A percentile compares a stretch with the other conserved stretches of the same genome.
Evolutionary conservation across 2,888 invertebrate species (phyloP).

Genomic region (Leptinotarsa haldemani): DNA sequence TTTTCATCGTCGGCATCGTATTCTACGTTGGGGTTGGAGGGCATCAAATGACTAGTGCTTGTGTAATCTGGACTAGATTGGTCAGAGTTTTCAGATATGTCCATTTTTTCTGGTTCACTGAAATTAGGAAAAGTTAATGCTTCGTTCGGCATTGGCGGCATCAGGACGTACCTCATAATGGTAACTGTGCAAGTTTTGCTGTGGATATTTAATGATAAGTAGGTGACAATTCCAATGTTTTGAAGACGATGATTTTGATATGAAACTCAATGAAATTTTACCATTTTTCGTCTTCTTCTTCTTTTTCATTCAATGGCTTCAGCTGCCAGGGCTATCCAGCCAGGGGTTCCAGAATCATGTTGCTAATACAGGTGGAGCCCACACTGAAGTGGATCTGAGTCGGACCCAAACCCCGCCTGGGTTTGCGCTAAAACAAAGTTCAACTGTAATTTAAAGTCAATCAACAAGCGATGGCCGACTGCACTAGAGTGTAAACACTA

Average conservation of each 20-base stretch:
- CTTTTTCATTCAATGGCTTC: no score
- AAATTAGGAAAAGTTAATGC: not conserved
- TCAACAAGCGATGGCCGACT: no score
- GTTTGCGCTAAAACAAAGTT: no score
- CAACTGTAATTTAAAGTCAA: no score
- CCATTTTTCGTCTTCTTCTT: no score
- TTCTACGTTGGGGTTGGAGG: slow-evolving; percentile 47
- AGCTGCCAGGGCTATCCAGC: no score
- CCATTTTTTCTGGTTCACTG: slow-evolving; percentile 51
- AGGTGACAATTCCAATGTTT: not conserved
- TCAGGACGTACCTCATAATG: not conserved
- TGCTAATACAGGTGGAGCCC: no score
- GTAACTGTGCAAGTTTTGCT: not conserved
- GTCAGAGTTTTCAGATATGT: slow-evolving; percentile 56
- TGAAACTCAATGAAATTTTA: not conserved
- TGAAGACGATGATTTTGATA: no score
- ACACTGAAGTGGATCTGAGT: no score
- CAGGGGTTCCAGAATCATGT: no score
- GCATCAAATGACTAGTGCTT: slow-evolving; percentile 47
- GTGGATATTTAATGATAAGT: not conserved
- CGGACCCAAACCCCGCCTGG: no score
- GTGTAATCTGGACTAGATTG: slow-evolving; percentile 43
- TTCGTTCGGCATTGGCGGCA: not conserved
- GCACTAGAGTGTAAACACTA: no score
- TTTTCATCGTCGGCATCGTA: slow-evolving; percentile 39